Evolutionary conservation across 2,113 vertebrate genomes (phyloP).

Genomic region (Nesoenas mayeri): DNA sequence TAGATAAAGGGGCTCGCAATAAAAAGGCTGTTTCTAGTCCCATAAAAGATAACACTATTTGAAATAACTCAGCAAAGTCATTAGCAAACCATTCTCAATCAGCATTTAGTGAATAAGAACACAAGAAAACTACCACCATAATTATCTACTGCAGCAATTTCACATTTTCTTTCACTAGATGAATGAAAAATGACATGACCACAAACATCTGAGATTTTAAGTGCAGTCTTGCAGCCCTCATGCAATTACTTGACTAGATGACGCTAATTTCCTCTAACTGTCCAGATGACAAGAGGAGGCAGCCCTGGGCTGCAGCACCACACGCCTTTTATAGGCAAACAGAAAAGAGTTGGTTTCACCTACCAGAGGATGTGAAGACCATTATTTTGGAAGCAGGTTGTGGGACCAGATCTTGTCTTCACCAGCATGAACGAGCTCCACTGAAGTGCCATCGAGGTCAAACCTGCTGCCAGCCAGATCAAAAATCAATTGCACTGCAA

Average conservation of each 20-base stretch:
- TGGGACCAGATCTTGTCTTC: neutral
- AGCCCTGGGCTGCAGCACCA: neutral
- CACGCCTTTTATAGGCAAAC: fast-evolving
- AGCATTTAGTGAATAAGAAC: neutral
- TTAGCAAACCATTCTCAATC: neutral
- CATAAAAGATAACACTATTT: neutral
- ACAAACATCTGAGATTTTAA: neutral
- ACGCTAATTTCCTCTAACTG: neutral
- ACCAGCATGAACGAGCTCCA: neutral
- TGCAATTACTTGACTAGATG: neutral
- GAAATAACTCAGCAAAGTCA: neutral
- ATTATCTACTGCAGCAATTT: neutral
- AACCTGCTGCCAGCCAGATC: neutral
- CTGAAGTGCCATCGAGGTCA: neutral
- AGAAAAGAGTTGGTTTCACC: neutral
- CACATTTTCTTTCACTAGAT: neutral
- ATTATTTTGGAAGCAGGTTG: neutral
- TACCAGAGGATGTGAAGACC: neutral
- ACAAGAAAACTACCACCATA: neutral
- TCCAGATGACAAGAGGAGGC: neutral
- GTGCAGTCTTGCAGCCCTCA: neutral
- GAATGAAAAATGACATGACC: neutral
- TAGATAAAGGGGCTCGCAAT: neutral
- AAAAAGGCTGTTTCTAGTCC: neutral
- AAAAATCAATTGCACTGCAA: neutral